A percentile compares a stretch with the other conserved stretches of the same genome.
phyloP scores from a whole-genome alignment of 2,113 vertebrate species.

The rabbit (Oryctolagus cuniculus) region mOryCun1.1 NC_091442.1:6588001-6588500 shows the following conservation, averaged over 20 bases:
- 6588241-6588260: neutral
- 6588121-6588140: neutral
- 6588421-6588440: too few relatives aligned
- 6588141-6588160: neutral
- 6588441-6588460: too few relatives aligned
- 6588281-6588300: neutral
- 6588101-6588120: neutral
- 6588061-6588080: neutral
- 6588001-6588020: neutral
- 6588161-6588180: neutral
- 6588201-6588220: neutral
- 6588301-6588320: neutral
- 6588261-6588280: neutral
- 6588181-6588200: neutral
- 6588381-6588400: too few relatives aligned
- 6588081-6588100: neutral
- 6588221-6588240: neutral
- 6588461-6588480: too few relatives aligned
- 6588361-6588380: too few relatives aligned
- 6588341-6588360: neutral
- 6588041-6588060: neutral
- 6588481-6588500: too few relatives aligned
- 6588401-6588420: too few relatives aligned
- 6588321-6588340: too few relatives aligned
- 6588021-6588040: neutral